Conservation (phyloP, 2,888 invertebrate genomes). For the Platypus cylindrus region DNA sequence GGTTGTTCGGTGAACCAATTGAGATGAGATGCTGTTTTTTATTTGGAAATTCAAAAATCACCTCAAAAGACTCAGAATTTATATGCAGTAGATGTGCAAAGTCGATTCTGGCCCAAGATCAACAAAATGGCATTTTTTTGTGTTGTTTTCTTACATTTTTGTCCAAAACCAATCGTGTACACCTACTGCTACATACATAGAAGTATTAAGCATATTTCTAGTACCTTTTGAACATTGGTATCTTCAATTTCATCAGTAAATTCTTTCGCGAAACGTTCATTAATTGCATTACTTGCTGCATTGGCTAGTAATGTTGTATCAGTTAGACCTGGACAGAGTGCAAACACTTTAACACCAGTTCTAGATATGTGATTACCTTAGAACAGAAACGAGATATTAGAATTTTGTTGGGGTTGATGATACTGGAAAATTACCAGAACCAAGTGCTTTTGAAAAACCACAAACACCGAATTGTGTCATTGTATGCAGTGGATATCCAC, state of each 20-base stretch:
- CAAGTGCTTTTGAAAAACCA: constrained; percentile 24
- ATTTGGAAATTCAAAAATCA: too few species aligned
- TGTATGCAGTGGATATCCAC: constrained; percentile 41
- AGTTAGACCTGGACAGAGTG: constrained; percentile 41
- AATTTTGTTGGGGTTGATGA: neutral
- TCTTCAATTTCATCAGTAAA: constrained; percentile 25
- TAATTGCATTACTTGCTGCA: constrained; percentile 23
- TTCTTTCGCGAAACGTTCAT: constrained; percentile 26
- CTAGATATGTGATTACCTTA: constrained; percentile 41
- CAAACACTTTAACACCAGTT: constrained; percentile 38
- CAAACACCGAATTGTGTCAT: constrained; percentile 31
- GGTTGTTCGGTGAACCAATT: too few species aligned
- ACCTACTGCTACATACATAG: too few species aligned
- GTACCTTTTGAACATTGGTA: constrained; percentile 18
- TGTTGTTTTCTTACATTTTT: too few species aligned
- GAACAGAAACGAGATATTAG: constrained; percentile 34
- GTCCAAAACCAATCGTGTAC: too few species aligned
- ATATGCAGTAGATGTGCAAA: too few species aligned
- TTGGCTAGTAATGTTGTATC: constrained; percentile 31
- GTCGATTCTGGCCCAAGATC: too few species aligned
- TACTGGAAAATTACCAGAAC: constrained; percentile 16
- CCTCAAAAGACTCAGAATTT: too few species aligned
- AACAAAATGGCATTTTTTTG: too few species aligned
- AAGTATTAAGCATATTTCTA: too few species aligned
- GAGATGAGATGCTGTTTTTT: too few species aligned